Percentiles rank a stretch among this genome's conserved stretches.
These are phyloP conservation scores for Nesospiza acunhae DNA, from an alignment of 2,113 vertebrate species.

Conservation along the genomic window DNA sequence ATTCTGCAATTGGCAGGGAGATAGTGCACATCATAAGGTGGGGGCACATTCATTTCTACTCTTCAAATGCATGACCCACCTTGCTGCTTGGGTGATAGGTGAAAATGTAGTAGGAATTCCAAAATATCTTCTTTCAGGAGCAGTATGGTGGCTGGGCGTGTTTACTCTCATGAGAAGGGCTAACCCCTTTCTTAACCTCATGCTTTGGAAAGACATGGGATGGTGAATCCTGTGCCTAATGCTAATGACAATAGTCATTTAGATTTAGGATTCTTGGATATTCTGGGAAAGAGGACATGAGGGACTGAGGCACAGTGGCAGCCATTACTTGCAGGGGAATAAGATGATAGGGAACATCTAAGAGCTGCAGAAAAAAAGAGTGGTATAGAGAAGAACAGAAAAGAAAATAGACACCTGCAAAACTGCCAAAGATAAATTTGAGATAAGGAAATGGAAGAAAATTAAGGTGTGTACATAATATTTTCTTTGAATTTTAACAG, in stretches of 20 bases:
- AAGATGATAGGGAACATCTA: not conserved
- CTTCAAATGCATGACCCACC: not conserved
- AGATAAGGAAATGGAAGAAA: not conserved
- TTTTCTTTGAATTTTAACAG: not conserved
- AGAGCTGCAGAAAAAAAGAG: not conserved
- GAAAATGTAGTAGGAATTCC: not conserved
- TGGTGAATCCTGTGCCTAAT: not conserved
- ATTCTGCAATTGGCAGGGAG: not conserved
- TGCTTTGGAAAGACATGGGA: not conserved
- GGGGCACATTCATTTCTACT: not conserved
- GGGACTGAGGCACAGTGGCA: not conserved
- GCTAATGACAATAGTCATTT: not conserved
- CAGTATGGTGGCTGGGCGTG: fast-evolving
- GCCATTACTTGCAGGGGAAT: not conserved
- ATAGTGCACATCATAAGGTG: not conserved
- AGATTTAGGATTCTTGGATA: not conserved
- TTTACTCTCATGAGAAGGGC: not conserved
- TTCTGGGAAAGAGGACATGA: not conserved
- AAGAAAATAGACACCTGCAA: not conserved
- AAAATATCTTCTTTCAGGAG: not conserved
- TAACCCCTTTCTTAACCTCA: not conserved
- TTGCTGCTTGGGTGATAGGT: not conserved
- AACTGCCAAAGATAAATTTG: not conserved
- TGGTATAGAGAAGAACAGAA: not conserved
- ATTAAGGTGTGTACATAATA: not conserved